Conservation (phyloP, 2,113 vertebrate species). For the Psephotus haematonotus region DNA sequence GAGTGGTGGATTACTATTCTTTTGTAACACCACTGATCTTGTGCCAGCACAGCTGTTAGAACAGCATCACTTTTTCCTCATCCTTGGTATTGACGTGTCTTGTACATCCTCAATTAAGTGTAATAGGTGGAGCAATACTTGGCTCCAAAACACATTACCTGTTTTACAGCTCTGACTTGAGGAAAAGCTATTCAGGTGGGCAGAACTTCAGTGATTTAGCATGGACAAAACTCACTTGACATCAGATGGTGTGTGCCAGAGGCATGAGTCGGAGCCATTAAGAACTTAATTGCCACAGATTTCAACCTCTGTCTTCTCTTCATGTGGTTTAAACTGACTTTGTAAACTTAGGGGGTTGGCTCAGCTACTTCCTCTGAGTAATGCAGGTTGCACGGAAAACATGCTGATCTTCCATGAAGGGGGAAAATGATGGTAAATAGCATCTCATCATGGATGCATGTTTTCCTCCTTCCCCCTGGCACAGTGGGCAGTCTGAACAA, state of each 20-base stretch:
- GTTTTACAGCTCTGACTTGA: slow-evolving; percentile 35
- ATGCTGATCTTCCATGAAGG: background rate
- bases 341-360: background rate
- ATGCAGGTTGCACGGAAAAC: background rate
- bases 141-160: background rate
- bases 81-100: background rate
- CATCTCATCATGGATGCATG: background rate
- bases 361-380: slow-evolving; percentile 49
- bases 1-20: background rate
- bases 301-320: slow-evolving; percentile 21
- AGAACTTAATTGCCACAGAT: slow-evolving; percentile 39
- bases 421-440: background rate
- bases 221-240: background rate
- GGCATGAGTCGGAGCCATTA: slow-evolving; percentile 33
- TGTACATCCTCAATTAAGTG: background rate
- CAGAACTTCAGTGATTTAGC: background rate
- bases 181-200: slow-evolving; percentile 14
- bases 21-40: background rate
- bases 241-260: background rate
- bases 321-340: background rate
- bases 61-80: background rate
- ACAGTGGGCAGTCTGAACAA: background rate
- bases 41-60: background rate
- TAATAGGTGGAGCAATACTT: background rate
- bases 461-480: background rate